phyloP scores from a whole-genome alignment of 2,797 vertebrate genomes.

The Acropternis orthonyx region DNA sequence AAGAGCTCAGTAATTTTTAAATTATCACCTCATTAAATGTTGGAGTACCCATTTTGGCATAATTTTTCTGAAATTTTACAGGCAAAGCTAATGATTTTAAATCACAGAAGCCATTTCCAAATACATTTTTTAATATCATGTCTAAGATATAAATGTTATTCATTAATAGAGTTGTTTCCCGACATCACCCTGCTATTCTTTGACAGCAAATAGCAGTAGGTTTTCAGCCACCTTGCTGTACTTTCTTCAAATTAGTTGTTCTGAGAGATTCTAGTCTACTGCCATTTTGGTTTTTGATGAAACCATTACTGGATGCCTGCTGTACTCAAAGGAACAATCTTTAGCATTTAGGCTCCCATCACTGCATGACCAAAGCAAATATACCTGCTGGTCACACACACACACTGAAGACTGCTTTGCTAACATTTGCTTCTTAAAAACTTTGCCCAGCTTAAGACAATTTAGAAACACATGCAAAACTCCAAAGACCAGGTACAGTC shows the following conservation, averaged over 20 bases:
- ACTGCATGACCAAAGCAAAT: neutral
- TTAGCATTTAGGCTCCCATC: neutral
- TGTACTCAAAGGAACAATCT: neutral
- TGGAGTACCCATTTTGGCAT: neutral
- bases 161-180: neutral
- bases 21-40: conserved; percentile 9
- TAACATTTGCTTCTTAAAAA: neutral
- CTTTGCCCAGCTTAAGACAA: neutral
- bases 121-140: neutral
- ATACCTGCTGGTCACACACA: neutral
- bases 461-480: neutral
- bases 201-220: neutral
- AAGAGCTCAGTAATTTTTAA: conserved; percentile 9
- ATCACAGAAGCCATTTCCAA: neutral
- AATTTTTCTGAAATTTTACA: conserved; percentile 7
- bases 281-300: neutral
- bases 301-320: neutral
- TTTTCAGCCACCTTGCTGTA: neutral
- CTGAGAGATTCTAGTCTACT: neutral
- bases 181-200: neutral
- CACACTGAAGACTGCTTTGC: neutral
- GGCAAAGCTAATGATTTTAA: conserved; percentile 11
- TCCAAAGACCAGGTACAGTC: neutral
- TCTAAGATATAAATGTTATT: neutral
- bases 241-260: neutral